phyloP scores from a whole-genome alignment of 2,888 invertebrate genomes.

The Campopleginae sp. region DNA sequence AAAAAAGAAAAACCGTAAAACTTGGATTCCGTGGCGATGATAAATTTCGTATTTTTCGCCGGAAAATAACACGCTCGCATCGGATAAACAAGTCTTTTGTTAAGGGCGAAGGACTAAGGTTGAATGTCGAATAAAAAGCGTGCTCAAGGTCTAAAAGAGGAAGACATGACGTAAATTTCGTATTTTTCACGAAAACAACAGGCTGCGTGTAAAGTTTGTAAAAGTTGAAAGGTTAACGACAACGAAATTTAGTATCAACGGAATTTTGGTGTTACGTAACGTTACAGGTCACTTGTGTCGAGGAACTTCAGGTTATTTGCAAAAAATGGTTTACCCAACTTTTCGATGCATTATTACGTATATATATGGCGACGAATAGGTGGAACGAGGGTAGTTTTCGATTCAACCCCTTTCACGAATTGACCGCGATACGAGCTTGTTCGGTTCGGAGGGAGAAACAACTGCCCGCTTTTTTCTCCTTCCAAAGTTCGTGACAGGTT shows the following conservation, averaged over 20 bases:
- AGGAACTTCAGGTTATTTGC: background rate
- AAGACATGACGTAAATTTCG: conserved; percentile 3
- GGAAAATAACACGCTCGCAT: background rate
- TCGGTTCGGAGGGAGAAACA: conserved; percentile 62
- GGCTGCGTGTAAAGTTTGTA: background rate
- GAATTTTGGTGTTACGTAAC: conserved; percentile 16
- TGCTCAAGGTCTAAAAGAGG: background rate
- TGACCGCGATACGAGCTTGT: conserved; percentile 19
- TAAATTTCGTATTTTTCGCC: background rate
- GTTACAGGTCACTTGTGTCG: background rate
- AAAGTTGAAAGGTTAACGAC: conserved; percentile 20
- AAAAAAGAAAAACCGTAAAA: too few species aligned
- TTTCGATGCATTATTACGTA: conserved; percentile 26
- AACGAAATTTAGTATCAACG: conserved; percentile 28
- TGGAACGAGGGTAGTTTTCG: conserved; percentile 10
- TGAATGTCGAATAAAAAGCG: background rate
- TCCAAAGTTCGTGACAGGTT: conserved; percentile 41
- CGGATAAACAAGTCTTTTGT: conserved; percentile 2
- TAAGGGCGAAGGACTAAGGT: background rate
- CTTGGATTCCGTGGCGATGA: background rate
- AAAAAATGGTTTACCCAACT: conserved; percentile 19
- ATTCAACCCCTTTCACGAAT: conserved; percentile 5
- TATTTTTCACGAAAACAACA: conserved; percentile 7
- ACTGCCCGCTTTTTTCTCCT: conserved; percentile 63
- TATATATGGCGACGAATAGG: background rate